Evolutionary conservation across 2,113 vertebrate genomes (phyloP).

Genomic region (Carlito syrichta): DNA sequence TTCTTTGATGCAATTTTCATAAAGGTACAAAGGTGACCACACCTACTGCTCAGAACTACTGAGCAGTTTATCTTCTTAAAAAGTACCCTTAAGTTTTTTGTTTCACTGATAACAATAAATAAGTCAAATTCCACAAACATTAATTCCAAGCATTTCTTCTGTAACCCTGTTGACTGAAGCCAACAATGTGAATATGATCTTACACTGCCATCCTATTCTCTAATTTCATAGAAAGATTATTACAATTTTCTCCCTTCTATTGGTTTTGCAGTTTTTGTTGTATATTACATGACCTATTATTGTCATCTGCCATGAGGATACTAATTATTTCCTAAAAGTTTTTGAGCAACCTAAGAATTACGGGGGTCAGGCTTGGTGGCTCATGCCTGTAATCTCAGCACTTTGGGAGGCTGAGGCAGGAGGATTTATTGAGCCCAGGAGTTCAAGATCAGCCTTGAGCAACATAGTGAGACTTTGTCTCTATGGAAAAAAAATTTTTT

Average conservation of each 20-base stretch:
- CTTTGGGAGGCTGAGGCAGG: too few relatives aligned
- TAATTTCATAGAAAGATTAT: not conserved
- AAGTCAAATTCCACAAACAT: not conserved
- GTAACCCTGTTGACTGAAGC: not conserved
- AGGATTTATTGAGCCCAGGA: too few relatives aligned
- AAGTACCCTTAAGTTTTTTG: not conserved
- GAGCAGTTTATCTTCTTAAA: not conserved
- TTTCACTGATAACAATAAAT: not conserved
- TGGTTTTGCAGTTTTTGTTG: not conserved
- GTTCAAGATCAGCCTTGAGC: too few relatives aligned
- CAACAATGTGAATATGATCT: not conserved
- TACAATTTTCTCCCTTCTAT: not conserved
- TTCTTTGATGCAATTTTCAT: not conserved
- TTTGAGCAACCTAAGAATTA: not conserved
- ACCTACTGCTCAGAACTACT: not conserved
- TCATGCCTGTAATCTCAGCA: too few relatives aligned
- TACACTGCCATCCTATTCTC: not conserved
- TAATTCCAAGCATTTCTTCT: conserved; percentile 3
- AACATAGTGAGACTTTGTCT: too few relatives aligned
- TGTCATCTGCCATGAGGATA: not conserved
- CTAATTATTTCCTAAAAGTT: not conserved
- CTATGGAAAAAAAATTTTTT: too few relatives aligned
- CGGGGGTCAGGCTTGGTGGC: too few relatives aligned
- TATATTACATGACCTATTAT: not conserved
- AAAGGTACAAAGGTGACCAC: not conserved